These are phyloP conservation scores for Oceanites oceanicus DNA, from an alignment of 2,113 vertebrate species.

Conservation along the genomic window DNA sequence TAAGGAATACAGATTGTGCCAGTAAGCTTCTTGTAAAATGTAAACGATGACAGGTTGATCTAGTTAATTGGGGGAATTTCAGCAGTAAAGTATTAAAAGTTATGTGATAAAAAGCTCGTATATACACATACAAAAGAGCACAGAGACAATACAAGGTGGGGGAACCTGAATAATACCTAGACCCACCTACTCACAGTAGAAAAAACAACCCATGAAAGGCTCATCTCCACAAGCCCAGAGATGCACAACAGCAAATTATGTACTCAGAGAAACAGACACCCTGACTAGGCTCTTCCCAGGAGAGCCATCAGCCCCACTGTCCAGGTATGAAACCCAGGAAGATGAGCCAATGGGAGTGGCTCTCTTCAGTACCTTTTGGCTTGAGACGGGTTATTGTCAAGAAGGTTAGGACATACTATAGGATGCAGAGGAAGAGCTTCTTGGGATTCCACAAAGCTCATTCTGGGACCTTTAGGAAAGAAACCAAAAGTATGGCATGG, in stretches of 20 bases:
- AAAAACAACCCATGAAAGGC: background rate
- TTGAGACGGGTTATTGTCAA: background rate
- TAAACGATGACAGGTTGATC: background rate
- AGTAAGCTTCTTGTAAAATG: background rate
- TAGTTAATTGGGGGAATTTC: background rate
- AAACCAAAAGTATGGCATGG: background rate
- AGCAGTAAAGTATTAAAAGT: background rate
- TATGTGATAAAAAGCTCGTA: background rate
- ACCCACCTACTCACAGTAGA: background rate
- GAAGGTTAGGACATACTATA: background rate
- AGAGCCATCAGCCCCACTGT: background rate
- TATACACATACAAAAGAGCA: background rate
- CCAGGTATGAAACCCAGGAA: background rate
- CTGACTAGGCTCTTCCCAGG: background rate
- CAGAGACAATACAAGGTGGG: background rate
- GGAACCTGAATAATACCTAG: background rate
- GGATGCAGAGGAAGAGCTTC: background rate
- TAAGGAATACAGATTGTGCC: background rate
- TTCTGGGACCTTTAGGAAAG: background rate
- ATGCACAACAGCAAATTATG: background rate
- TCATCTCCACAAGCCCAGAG: background rate
- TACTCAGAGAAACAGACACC: background rate
- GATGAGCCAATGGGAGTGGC: background rate
- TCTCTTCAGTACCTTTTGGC: background rate
- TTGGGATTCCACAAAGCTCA: background rate